Evolutionary conservation across 2,113 vertebrate genomes (phyloP).

Genomic region (Carlito syrichta): DNA sequence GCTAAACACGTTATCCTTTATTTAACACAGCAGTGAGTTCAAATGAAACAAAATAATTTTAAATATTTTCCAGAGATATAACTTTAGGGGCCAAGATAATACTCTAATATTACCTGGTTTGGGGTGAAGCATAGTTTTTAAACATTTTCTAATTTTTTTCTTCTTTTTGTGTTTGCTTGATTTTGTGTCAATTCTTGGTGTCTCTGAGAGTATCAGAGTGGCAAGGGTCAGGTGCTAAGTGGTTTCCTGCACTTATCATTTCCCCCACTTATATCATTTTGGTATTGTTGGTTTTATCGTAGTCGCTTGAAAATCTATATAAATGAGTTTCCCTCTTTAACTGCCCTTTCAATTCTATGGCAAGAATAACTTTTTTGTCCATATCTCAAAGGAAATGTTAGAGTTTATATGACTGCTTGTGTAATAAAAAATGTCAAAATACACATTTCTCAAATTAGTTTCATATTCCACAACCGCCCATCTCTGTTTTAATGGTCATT

Average conservation of each 20-base stretch:
- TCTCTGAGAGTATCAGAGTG: neutral
- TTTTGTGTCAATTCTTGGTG: neutral
- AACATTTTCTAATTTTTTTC: neutral
- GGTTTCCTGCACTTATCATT: conserved; percentile 3
- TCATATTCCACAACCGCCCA: conserved; percentile 33
- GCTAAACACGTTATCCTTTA: neutral
- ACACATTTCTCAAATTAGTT: conserved; percentile 70
- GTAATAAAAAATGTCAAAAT: conserved; percentile 74
- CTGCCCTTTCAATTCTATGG: conserved; percentile 38
- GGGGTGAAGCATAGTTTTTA: neutral
- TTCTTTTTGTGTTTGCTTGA: neutral
- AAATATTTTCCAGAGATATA: neutral
- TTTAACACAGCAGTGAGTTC: neutral
- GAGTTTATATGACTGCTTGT: conserved; percentile 29
- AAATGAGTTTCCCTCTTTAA: conserved; percentile 51
- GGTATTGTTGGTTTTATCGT: conserved; percentile 50
- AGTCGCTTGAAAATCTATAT: conserved; percentile 65
- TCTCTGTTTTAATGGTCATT: conserved; percentile 65
- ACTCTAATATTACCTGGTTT: neutral
- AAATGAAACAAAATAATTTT: neutral
- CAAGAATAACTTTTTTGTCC: conserved; percentile 39
- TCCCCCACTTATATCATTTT: conserved; percentile 40
- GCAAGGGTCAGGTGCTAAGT: conserved; percentile 40
- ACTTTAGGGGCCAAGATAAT: neutral
- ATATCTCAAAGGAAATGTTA: conserved; percentile 41